Base-by-base conservation (phyloP, 1,140 invertebrate genomes). In the Hyphantria cunea region DNA sequence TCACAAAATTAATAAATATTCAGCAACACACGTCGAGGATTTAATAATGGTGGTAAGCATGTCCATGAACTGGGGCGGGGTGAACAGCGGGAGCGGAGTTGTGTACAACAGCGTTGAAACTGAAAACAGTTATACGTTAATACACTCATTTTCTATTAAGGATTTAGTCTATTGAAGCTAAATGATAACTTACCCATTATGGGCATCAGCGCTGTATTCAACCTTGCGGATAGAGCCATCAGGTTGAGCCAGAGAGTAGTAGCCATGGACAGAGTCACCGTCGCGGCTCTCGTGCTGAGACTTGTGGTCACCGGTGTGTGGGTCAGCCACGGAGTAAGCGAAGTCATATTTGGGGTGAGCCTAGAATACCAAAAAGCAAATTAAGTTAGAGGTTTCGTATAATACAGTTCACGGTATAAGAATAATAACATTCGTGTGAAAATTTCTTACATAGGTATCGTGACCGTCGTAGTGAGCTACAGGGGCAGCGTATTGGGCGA, bases 311-410 rank as follows among this genome's bases (percentile, higher is more conserved):
- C 80, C 82, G 61, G 82, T 80, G 74, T 85, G 79, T 0, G 84
- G 77, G 75, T 92, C 92, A n/a, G 89, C 73, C 13, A 93, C 92
- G 51, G 87, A 89, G 79, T 93, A 93, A 1, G 83, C 77, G 75
- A 84, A 92, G 72, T 84, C 87, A 82, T 92, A 92, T 74, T 84
- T 80, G 15, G 82, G 82, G 62, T 91, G 65, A 64, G 63, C 25
- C 67, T 74, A 50, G 42, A 67, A 59, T n/a, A 39, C 3, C 6
- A 31, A 41, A 41, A 11, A 7, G 17, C 8, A 32, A 7, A 4
- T 42, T 25, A 17, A 6, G 10, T 39, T 37, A 13, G 2, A 14
- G n/a, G 3, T 9, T 9, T 7, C 37, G 37, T 7, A 0, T 10
- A 7, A 39, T 7, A n/a, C n/a, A n/a, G n/a, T 39, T 39, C n/a